Evolutionary conservation across 2,797 vertebrate genomes (phyloP).

Genomic region (Acanthopagrus latus): DNA sequence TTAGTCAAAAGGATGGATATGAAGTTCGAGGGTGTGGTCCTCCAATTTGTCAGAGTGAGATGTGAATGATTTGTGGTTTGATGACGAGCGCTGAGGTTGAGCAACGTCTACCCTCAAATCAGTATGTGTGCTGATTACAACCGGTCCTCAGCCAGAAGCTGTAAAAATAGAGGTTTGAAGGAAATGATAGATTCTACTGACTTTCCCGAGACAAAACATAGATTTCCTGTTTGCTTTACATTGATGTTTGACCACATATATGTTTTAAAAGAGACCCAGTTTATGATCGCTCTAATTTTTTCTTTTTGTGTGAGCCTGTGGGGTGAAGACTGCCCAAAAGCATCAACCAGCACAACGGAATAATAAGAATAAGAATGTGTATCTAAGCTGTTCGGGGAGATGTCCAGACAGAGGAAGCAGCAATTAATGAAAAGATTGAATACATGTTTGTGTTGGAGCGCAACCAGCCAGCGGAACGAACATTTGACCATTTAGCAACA

Average conservation of each 20-base stretch:
- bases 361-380: background rate
- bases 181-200: background rate
- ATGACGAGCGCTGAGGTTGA: slow-evolving; percentile 14
- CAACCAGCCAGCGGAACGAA: slow-evolving; percentile 11
- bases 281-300: background rate
- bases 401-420: slow-evolving; percentile 15
- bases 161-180: background rate
- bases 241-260: background rate
- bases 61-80: slow-evolving; percentile 16
- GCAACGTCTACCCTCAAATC: background rate
- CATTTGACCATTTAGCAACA: slow-evolving; percentile 23
- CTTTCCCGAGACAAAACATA: background rate
- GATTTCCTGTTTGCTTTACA: background rate
- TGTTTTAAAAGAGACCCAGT: background rate
- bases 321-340: background rate
- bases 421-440: slow-evolving; percentile 32
- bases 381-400: background rate
- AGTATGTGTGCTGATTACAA: background rate
- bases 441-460: slow-evolving; percentile 51
- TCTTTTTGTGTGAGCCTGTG: background rate
- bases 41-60: slow-evolving; percentile 8
- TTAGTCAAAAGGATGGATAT: background rate
- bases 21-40: background rate
- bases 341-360: background rate
- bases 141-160: slow-evolving; percentile 19